A percentile compares a stretch with the other conserved stretches of the same genome.
These are phyloP conservation scores for Hydrolagus colliei DNA, from an alignment of 2,797 vertebrate species.

Conservation along the genomic window DNA sequence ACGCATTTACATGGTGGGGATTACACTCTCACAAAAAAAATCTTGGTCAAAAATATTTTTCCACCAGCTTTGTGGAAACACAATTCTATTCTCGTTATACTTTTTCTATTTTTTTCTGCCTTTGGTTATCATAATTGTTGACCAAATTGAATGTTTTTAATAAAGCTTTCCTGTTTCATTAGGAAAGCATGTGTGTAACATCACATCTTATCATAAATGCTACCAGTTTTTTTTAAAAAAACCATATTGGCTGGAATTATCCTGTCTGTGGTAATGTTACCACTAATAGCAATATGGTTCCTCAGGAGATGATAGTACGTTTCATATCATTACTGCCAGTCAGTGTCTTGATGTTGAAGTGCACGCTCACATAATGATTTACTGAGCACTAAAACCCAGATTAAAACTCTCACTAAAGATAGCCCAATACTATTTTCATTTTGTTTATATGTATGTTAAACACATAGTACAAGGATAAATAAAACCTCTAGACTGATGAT, in stretches of 20 bases:
- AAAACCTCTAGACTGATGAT: neutral
- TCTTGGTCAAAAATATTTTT: too few relatives aligned
- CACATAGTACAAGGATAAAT: neutral
- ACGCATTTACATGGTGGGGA: too few relatives aligned
- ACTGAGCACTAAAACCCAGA: neutral
- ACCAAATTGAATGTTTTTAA: too few relatives aligned
- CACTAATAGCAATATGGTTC: too few relatives aligned
- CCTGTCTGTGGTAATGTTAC: neutral
- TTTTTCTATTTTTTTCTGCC: too few relatives aligned
- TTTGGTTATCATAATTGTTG: too few relatives aligned
- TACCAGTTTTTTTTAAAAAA: neutral
- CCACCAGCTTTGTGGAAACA: too few relatives aligned
- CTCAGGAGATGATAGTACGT: neutral
- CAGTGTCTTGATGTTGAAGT: neutral
- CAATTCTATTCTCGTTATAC: too few relatives aligned
- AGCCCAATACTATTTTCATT: neutral
- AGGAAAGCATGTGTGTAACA: too few relatives aligned
- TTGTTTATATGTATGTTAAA: neutral
- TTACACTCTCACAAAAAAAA: too few relatives aligned
- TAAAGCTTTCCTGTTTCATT: too few relatives aligned
- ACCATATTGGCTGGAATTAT: neutral
- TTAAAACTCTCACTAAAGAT: neutral
- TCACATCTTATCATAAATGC: too few relatives aligned
- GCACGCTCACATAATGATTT: neutral
- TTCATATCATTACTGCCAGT: neutral